These are phyloP conservation scores for Caprella mutica DNA, from an alignment of 2,888 invertebrate species.

Conservation along the genomic window DNA sequence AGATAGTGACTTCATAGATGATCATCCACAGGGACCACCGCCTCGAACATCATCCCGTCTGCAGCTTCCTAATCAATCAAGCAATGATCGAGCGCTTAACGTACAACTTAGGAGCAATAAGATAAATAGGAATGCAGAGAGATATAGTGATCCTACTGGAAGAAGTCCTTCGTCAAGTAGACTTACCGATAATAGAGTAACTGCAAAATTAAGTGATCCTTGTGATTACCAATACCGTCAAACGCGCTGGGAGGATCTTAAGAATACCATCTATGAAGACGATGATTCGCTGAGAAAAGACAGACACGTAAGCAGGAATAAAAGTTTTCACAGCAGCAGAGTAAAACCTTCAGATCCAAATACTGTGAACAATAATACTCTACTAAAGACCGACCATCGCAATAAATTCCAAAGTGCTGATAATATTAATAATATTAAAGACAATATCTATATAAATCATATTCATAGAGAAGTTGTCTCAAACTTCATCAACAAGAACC, in stretches of 20 bases:
- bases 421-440: constrained; percentile 1
- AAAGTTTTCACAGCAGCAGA: constrained; percentile 7
- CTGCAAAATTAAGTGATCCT: too few species aligned
- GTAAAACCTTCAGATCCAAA: too few species aligned
- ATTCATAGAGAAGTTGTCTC: constrained; percentile 6
- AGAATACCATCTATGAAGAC: constrained; percentile 3
- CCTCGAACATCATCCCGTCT: too few species aligned
- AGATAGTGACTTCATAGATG: too few species aligned
- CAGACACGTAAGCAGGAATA: constrained; percentile 2
- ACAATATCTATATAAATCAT: constrained; percentile 1
- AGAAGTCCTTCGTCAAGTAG: too few species aligned
- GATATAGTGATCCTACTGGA: too few species aligned
- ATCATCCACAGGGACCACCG: too few species aligned
- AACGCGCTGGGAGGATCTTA: constrained; percentile 2
- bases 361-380: neutral
- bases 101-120: too few species aligned
- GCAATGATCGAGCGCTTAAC: too few species aligned
- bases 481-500: constrained; percentile 6
- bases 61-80: too few species aligned
- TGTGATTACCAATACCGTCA: constrained; percentile 6
- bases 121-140: too few species aligned
- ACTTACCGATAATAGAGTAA: too few species aligned
- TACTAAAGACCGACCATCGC: neutral
- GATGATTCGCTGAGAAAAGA: neutral
- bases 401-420: constrained; percentile 1